These are phyloP conservation scores for Cnemophilus loriae DNA, from an alignment of 2,113 vertebrate species.

Conservation along the genomic window DNA sequence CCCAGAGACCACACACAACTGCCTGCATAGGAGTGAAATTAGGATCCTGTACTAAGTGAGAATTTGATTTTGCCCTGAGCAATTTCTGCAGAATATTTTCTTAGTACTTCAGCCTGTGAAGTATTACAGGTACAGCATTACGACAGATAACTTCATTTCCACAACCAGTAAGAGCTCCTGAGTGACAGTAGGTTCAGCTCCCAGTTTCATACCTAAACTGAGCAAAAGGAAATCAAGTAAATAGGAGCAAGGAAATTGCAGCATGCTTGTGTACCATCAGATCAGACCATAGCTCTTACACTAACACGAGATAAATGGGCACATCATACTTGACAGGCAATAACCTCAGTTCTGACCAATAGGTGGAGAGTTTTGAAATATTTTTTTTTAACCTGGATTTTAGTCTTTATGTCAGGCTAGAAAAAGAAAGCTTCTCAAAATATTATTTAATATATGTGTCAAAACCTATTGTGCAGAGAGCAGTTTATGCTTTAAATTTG, in stretches of 20 bases:
- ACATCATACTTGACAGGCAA: background rate
- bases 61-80: slow-evolving; percentile 11
- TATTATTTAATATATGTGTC: background rate
- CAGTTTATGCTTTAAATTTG: background rate
- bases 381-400: background rate
- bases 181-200: background rate
- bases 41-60: background rate
- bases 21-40: background rate
- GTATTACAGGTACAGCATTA: background rate
- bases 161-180: background rate
- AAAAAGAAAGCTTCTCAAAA: background rate
- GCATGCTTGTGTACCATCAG: background rate
- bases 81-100: background rate
- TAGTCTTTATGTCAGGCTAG: background rate
- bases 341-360: background rate
- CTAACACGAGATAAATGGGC: background rate
- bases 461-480: background rate
- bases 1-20: background rate
- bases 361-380: background rate
- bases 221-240: background rate
- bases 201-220: background rate
- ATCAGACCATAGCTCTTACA: background rate
- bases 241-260: background rate
- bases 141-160: background rate
- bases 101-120: background rate